Evolutionary conservation across 2,797 vertebrate genomes (phyloP), one percentile per base, ranked within the genome.

Genomic region (Sardinella longiceps): DNA sequence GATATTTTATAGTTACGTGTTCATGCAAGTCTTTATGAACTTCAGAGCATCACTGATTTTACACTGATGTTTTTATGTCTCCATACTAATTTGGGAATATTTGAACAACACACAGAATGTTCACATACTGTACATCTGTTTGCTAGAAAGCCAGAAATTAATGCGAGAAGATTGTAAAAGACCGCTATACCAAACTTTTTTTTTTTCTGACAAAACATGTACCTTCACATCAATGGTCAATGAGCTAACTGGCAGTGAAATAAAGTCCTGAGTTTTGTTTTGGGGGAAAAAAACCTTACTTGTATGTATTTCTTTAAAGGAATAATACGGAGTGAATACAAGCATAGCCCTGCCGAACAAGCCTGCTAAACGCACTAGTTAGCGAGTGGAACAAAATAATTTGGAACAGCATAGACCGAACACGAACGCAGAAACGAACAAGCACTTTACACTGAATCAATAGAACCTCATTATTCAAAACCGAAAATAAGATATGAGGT

Each of bases 201-300:
- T 33, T 43, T 30, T 37, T 37, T 20, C 14, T 18, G 15, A 74
- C 5, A 74, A 77, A 77, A 39, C 33, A 77, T 77, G 70, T 77
- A 77, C 2, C 56, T n/a, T 10, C 18, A 77, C 37, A 77, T 20
- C 37, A 77, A 74, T 15, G 10, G 5, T 15, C 12, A 12, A 23
- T 77, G 33, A 77, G 33, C 37, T 43, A 77, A 77, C 37, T 77
- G 70, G 39, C 70, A 39, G 20, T 77, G 37, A 77, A 77, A 77
- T 77, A 77, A 77, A 77, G 37, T 77, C 37, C 70, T 43, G 20
- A 7, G 10, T 37, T 74, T 74, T 33, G 30, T 33, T 74, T 74
- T 74, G 30, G 30, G 66, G 70, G n/a, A n/a, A 77, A 77, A 11
- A 77, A 20, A 39, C 9, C 51, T 53, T 20, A 23, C 51, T 53